A percentile compares a stretch with the other conserved stretches of the same genome.
Evolutionary conservation across 2,113 vertebrate genomes (phyloP).

Genomic region (Microtus richardsoni): DNA sequence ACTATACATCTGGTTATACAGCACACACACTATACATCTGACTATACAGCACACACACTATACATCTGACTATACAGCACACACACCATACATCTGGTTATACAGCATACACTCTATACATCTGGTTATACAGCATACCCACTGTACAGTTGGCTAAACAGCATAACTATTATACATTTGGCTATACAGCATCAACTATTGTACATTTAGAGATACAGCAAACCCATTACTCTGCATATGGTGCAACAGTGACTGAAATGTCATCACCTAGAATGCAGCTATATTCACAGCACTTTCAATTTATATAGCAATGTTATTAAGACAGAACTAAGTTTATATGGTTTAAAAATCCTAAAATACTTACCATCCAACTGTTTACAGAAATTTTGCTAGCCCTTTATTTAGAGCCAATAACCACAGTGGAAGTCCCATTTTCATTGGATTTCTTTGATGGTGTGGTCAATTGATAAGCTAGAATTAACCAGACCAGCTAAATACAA

Average conservation of each 20-base stretch:
- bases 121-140: accelerated
- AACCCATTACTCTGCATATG: neutral
- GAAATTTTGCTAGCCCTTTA: neutral
- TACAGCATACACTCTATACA: too few species aligned
- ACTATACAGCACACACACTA: too few species aligned
- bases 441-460: neutral
- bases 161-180: too few species aligned
- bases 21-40: too few species aligned
- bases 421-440: neutral
- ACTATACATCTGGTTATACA: too few species aligned
- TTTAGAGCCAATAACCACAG: neutral
- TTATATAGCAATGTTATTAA: neutral
- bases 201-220: neutral
- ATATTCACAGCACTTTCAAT: neutral
- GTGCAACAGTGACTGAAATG: neutral
- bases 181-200: too few species aligned
- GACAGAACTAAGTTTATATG: neutral
- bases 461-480: too few species aligned
- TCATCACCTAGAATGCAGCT: neutral
- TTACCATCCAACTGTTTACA: neutral
- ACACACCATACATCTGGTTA: too few species aligned
- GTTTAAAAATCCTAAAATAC: neutral
- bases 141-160: too few species aligned
- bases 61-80: too few species aligned
- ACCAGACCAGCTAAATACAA: too few species aligned